Percentiles rank a stretch among this genome's conserved stretches.
Conservation (phyloP, 1,140 invertebrate genomes). For the Phymastichus coffea region DNA sequence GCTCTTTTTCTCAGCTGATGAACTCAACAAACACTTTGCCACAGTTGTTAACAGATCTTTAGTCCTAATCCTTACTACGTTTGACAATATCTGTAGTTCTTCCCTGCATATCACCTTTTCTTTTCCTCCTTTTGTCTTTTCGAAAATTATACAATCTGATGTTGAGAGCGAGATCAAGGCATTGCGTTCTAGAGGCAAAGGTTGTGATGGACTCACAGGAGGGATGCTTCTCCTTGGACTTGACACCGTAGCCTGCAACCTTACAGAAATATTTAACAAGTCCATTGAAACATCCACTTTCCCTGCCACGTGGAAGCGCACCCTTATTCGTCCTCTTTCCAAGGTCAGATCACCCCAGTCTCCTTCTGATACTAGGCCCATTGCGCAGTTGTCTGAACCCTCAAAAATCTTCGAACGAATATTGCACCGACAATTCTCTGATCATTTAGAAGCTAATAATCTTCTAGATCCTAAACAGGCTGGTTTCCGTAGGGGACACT, state of each 20-base stretch:
- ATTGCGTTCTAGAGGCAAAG: background rate
- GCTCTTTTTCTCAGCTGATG: too few relatives aligned
- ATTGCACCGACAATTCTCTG: background rate
- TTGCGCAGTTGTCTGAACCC: slow-evolving; percentile 2
- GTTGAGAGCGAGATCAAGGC: too few relatives aligned
- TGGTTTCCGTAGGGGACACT: background rate
- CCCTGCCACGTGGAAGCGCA: background rate
- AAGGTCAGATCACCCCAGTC: background rate
- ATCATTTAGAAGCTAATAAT: background rate
- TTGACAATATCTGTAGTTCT: too few relatives aligned
- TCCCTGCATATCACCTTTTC: too few relatives aligned
- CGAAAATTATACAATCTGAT: too few relatives aligned
- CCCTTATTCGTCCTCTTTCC: background rate
- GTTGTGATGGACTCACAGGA: background rate
- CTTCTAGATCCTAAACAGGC: slow-evolving; percentile 30
- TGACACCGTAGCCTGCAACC: background rate
- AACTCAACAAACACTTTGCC: too few relatives aligned
- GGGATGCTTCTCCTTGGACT: background rate
- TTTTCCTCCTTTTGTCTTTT: too few relatives aligned
- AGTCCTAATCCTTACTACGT: too few relatives aligned
- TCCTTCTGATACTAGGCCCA: background rate
- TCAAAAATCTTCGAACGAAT: slow-evolving; percentile 10
- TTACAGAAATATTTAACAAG: background rate
- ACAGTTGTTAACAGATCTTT: too few relatives aligned
- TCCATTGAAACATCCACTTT: background rate